Evolutionary conservation across 1,140 invertebrate genomes (phyloP).

Genomic region (Plodia interpunctella): DNA sequence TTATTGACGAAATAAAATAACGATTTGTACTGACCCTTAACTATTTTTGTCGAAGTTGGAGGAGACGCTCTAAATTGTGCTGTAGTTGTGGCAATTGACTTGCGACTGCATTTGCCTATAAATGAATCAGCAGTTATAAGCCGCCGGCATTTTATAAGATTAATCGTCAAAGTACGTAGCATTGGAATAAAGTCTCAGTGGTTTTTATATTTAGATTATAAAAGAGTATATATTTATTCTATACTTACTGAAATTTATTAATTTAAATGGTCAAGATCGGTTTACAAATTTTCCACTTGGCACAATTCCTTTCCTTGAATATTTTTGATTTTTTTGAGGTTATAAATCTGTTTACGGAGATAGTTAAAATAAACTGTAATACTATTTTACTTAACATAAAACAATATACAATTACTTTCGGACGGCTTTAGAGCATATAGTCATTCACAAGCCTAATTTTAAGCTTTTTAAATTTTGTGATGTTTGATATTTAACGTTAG

Average conservation of each 20-base stretch:
- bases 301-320: too few relatives aligned
- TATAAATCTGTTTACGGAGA: slow-evolving; percentile 1
- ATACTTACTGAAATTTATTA: slow-evolving; percentile 27
- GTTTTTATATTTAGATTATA: slow-evolving; percentile 9
- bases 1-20: slow-evolving; percentile 10
- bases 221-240: not conserved
- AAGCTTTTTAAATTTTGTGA: too few relatives aligned
- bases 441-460: too few relatives aligned
- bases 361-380: too few relatives aligned
- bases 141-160: slow-evolving; percentile 64
- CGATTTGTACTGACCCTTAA: slow-evolving; percentile 60
- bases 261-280: not conserved
- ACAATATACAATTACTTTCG: too few relatives aligned
- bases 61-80: slow-evolving; percentile 27
- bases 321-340: not conserved
- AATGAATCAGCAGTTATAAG: slow-evolving; percentile 60
- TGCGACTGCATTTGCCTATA: slow-evolving; percentile 45
- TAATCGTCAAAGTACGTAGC: slow-evolving; percentile 54
- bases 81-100: slow-evolving; percentile 29
- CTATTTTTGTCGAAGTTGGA: slow-evolving; percentile 36
- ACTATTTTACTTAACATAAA: too few relatives aligned
- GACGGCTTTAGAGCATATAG: too few relatives aligned
- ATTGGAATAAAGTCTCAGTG: slow-evolving; percentile 9
- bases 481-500: too few relatives aligned
- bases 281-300: not conserved